Base-by-base conservation (phyloP, 2,113 vertebrate species). In the Varanus komodoensis region DNA sequence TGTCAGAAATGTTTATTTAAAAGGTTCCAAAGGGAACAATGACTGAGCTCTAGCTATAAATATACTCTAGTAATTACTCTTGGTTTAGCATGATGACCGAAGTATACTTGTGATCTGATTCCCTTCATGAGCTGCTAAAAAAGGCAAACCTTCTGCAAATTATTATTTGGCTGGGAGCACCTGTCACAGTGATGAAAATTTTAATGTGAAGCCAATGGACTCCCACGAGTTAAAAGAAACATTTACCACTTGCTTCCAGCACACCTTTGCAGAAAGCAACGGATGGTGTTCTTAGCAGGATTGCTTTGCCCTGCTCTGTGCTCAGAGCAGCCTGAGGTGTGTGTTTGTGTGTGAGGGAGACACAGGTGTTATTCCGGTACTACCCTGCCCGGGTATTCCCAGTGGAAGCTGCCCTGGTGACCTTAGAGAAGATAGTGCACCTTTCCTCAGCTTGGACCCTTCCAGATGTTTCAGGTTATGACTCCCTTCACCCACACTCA, bases 151-250 rank as follows among this genome's bases (percentile, higher is more conserved):
- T 77, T 78, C 3, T 0, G 88, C 52, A 86, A 82, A 92, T 82
- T 91, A 84, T 77, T 87, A 92, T 79, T 25, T 85, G 23, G 82
- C 69, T 86, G 92, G 95, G 85, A 88, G 69, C 91, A 92, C 86
- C 67, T 94, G 89, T 88, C 91, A 89, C 17, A 91, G 80, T 93
- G 86, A 94, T 94, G 84, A 86, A 88, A 86, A 91, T 93, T 94
- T 94, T 94, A 93, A 89, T 94, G 15, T 38, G 38, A 92, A 89
- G 64, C 68, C 86, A 88, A 80, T 91, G 34, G 83, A 52, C 80
- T 91, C 68, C 90, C 17, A n/a, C 74, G 94, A 92, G 95, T 95
- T 94, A 91, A 94, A 95, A 92, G 68, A 93, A 93, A 69, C 52
- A 88, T 86, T 82, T 77, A 69, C 88, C 92, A 88, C 93, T 94